Base-by-base conservation (phyloP, 2,113 vertebrate species). In the Upupa epops region DNA sequence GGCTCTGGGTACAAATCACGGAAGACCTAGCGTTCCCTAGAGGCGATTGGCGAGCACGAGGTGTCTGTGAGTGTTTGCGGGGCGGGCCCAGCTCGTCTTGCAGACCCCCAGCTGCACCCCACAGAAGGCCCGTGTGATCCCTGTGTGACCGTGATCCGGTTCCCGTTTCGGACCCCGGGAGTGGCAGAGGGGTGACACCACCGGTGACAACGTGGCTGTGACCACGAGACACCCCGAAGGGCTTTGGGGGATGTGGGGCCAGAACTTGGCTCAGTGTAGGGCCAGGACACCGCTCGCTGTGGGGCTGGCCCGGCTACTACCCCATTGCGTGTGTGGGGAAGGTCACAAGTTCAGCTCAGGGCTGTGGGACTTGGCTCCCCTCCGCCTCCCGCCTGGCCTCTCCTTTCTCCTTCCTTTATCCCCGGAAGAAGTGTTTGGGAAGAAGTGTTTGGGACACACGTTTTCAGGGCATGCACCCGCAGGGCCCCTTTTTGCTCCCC, bases 281-380 rank as follows among this genome's bases (percentile, higher is more conserved):
- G 78, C 37, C 32, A 86, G 71, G 78, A 63, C 80, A 81, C 92
- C 82, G 89, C n/a, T n/a, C n/a, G 26, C 64, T 92, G 21, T 89
- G 89, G 93, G 91, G 93, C 94, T 93, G 22, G 81, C 69, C 9
- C 40, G 36, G 92, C 81, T 49, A 90, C 93, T 79, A 77, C 83
- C 88, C 94, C 83, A 58, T 92, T 96, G 96, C 95, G 93, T 96
- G 90, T 95, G 92, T 69, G 79, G 92, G 86, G 97, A 97, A 97
- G 97, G 97, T 97, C 97, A 97, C 95, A 59, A 96, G 97, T 97
- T 97, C 97, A 96, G 96, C 88, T 96, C 97, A 93, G 95, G 92
- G 96, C 95, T 91, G 94, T 34, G 88, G 95, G 94, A 85, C 92
- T 96, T 96, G 95, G 94, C 96, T 95, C 90, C 36, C 88, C 90